A percentile compares a stretch with the other conserved stretches of the same genome.
phyloP scores from a whole-genome alignment of 2,888 invertebrate species.

The Sarcophaga subvicina region DNA sequence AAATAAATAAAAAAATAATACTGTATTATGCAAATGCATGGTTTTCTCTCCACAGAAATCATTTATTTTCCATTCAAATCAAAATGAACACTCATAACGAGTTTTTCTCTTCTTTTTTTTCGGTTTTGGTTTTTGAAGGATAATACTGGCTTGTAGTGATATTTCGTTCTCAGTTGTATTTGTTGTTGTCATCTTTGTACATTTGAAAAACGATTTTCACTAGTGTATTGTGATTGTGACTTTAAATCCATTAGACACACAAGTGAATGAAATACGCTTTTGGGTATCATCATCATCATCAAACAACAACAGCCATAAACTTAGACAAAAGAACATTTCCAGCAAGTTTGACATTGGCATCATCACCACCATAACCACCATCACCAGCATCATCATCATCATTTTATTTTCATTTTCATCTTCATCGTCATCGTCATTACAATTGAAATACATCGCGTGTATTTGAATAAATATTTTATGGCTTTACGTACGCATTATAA shows the following conservation, averaged over 20 bases:
- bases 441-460: conserved; percentile 56
- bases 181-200: neutral
- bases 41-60: too few relatives aligned
- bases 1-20: too few relatives aligned
- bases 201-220: conserved; percentile 11
- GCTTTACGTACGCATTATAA: conserved; percentile 42
- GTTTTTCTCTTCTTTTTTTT: neutral
- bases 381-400: conserved; percentile 8
- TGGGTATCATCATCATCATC: conserved; percentile 43
- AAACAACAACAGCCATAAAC: conserved; percentile 21
- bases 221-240: conserved; percentile 22
- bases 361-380: neutral
- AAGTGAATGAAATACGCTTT: conserved; percentile 44
- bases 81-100: conserved; percentile 30
- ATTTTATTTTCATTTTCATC: neutral
- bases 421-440: conserved; percentile 12
- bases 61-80: neutral
- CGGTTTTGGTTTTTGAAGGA: too few relatives aligned
- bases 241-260: conserved; percentile 41
- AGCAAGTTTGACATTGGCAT: conserved; percentile 56
- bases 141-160: neutral
- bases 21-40: too few relatives aligned
- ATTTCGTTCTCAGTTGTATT: neutral
- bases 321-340: conserved; percentile 58
- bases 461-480: conserved; percentile 59